Percentiles rank a stretch among this genome's conserved stretches.
These are phyloP conservation scores for Sebastes itinus DNA, from an alignment of 2,797 vertebrate species.

Conservation along the genomic window DNA sequence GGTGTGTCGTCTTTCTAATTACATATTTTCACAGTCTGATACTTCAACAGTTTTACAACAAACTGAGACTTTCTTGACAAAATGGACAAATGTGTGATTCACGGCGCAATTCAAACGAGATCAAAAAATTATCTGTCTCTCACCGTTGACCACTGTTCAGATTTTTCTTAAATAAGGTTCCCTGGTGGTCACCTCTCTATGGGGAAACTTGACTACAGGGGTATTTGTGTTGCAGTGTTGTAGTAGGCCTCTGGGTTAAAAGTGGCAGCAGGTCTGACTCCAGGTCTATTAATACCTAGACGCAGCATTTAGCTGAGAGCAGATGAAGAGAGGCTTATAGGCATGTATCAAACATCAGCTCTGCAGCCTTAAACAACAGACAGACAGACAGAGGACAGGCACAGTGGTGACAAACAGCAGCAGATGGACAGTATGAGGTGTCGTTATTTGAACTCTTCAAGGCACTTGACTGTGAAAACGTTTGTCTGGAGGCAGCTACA, in stretches of 20 bases:
- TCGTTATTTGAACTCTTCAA: neutral
- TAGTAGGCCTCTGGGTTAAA: neutral
- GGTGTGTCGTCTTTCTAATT: no score
- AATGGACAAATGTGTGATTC: no score
- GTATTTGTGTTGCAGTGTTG: neutral
- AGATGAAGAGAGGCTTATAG: neutral
- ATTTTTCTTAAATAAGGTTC: no score
- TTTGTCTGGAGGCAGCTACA: neutral
- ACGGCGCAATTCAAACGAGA: no score
- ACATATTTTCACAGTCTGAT: no score
- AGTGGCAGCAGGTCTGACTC: slow-evolving; percentile 1
- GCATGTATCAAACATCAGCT: slow-evolving; percentile 13
- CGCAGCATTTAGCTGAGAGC: slow-evolving; percentile 6
- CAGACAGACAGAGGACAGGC: neutral
- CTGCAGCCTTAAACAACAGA: neutral
- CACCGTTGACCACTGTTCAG: no score
- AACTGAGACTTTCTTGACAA: no score
- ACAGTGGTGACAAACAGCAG: slow-evolving; percentile 8
- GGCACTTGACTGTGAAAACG: neutral
- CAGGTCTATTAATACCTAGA: slow-evolving; percentile 47
- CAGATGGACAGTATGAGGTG: slow-evolving; percentile 8
- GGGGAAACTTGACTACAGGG: neutral
- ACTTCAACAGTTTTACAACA: no score
- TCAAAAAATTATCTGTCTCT: no score
- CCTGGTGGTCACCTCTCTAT: no score